Base-by-base conservation (phyloP, 2,113 vertebrate genomes). In the Ammodytes dubius region DNA sequence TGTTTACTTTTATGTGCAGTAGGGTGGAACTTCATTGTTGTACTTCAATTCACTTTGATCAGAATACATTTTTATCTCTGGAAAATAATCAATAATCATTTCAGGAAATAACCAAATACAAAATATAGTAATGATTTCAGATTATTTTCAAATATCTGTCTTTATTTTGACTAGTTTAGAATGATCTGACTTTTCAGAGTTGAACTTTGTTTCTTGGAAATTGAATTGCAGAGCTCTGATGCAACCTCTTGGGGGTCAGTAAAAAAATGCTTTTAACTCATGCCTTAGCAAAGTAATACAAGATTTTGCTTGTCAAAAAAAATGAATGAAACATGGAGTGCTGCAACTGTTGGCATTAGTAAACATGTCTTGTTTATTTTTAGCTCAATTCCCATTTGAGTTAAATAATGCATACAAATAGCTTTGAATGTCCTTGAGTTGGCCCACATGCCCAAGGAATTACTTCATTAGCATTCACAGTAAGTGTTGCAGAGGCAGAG, bases 341-440 rank as follows among this genome's bases (percentile, higher is more conserved):
- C 58, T 27, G 50, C 58, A 57, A 11, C 47, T 50, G 49, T 59
- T 50, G 40, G 17, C 80, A 42, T 19, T 46, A 37, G 53, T 14
- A 19, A 35, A 57, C 74, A 54, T 54, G 58, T 75, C 8, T 49
- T 27, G 19, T 17, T 42, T 49, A 11, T 81, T 77, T 63, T 61
- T 14, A 64, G 17, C 47, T 49, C 10, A 42, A 50, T 57, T 89
- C 66, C 74, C 46, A 14, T 82, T 59, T 59, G 60, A 80, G 73
- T 58, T 53, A 6, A 57, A 19, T n/a, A n/a, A 77, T 49, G 52
- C 40, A 2, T 77, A 46, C 35, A 53, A 10, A 46, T 74, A 70
- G 61, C 47, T 82, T 52, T 68, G 47, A 76, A 75, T 78, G 82
- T 80, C 86, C 76, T 90, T 80, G 69, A 88, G 42, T 58, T 80